These are phyloP conservation scores for Luehdorfia chinensis DNA, from an alignment of 1,140 invertebrate genomes.

Conservation along the genomic window DNA sequence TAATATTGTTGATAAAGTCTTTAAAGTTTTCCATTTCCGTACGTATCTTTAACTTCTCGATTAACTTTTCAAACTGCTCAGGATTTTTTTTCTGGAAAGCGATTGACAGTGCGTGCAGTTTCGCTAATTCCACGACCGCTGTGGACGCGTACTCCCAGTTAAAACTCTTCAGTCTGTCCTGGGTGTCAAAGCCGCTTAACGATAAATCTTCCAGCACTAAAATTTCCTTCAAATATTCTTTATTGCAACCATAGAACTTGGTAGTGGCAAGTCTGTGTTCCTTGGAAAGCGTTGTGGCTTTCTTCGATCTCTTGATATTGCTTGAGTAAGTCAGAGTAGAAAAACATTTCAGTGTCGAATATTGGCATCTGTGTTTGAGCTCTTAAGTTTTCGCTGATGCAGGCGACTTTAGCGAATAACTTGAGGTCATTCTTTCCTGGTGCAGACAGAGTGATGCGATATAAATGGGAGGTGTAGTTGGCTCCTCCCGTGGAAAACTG, in stretches of 20 bases:
- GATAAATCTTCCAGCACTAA: slow-evolving; percentile 32
- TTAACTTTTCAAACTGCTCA: slow-evolving; percentile 7
- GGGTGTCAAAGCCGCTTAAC: slow-evolving; percentile 20
- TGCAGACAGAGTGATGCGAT: slow-evolving; percentile 22
- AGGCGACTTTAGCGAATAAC: slow-evolving; percentile 48
- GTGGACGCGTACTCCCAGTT: slow-evolving; percentile 27
- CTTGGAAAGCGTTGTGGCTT: slow-evolving; percentile 20
- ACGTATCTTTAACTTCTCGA: not conserved
- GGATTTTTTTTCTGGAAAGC: slow-evolving; percentile 21
- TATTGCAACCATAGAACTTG: slow-evolving; percentile 25
- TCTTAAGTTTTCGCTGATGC: slow-evolving; percentile 34
- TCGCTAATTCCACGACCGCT: slow-evolving; percentile 26
- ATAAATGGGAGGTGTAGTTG: slow-evolving; percentile 39
- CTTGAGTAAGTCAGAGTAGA: slow-evolving; percentile 24
- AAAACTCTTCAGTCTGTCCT: slow-evolving; percentile 27
- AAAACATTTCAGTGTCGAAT: slow-evolving; percentile 36
- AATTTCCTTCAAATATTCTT: slow-evolving; percentile 23
- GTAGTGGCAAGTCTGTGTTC: slow-evolving; percentile 21
- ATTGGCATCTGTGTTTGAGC: slow-evolving; percentile 19
- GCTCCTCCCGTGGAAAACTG: slow-evolving; percentile 32
- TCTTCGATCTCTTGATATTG: slow-evolving; percentile 24
- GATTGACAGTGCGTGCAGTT: slow-evolving; percentile 33
- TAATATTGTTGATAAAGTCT: slow-evolving; percentile 15
- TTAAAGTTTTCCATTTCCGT: no score
- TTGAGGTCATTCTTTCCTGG: slow-evolving; percentile 29